Percentiles rank a stretch among this genome's conserved stretches.
phyloP scores from a whole-genome alignment of 2,888 invertebrate genomes.

The Ischnura elegans region DNA sequence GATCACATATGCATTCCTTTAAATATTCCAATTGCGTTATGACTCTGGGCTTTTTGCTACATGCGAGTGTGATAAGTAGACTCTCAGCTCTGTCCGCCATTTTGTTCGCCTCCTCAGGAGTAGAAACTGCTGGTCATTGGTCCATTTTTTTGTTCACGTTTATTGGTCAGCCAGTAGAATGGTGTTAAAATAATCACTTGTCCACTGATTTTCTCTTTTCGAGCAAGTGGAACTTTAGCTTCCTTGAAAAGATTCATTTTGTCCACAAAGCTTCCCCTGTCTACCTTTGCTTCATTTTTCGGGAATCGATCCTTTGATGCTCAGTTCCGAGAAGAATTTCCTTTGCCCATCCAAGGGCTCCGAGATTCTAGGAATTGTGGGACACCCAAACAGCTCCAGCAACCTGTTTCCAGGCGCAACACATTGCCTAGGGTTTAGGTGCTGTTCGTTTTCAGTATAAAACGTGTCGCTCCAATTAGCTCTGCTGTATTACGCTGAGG shows the following conservation, averaged over 20 bases:
- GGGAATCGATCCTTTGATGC: constrained; percentile 15
- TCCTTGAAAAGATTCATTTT: neutral
- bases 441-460: neutral
- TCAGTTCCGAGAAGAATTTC: constrained; percentile 11
- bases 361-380: neutral
- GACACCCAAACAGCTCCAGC: constrained; percentile 7
- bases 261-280: neutral
- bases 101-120: neutral
- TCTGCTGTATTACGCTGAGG: neutral
- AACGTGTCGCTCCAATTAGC: neutral
- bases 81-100: neutral
- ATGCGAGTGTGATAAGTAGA: too few species aligned
- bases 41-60: too few species aligned
- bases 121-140: neutral
- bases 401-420: neutral
- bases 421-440: neutral
- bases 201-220: neutral
- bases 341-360: constrained; percentile 1
- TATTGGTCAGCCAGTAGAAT: neutral
- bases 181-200: neutral
- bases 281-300: neutral
- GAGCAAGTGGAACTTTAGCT: neutral
- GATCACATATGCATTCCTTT: too few species aligned
- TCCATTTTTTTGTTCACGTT: neutral
- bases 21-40: too few species aligned